Percentiles rank a stretch among this genome's conserved stretches.
Conservation (phyloP, 2,797 vertebrate genomes). For the Scyliorhinus canicula region DNA sequence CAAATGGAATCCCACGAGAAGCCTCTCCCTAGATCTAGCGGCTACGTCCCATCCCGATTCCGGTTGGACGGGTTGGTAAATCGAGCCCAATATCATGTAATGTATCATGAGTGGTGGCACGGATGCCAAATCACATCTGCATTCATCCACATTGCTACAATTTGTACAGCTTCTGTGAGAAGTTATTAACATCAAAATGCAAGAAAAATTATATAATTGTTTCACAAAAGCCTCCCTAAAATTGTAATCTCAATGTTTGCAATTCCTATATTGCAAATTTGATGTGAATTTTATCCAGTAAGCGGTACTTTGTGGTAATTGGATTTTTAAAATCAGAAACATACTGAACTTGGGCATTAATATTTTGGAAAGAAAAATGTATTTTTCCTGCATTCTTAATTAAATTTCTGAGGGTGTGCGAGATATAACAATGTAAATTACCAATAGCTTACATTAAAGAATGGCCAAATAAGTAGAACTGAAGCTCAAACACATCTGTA, state of each 20-base stretch:
- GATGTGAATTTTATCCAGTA: not conserved
- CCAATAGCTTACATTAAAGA: too few relatives aligned
- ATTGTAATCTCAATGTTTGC: not conserved
- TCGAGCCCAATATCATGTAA: too few relatives aligned
- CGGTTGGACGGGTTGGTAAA: too few relatives aligned
- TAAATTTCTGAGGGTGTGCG: too few relatives aligned
- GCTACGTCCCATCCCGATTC: too few relatives aligned
- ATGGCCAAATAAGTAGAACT: not conserved
- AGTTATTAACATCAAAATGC: not conserved
- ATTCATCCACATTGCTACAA: not conserved
- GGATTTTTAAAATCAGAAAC: not conserved
- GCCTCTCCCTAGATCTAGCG: too few relatives aligned
- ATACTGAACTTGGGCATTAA: not conserved
- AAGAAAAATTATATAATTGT: not conserved
- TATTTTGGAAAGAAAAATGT: not conserved
- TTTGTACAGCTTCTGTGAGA: not conserved
- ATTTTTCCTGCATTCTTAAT: not conserved
- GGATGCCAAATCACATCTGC: not conserved
- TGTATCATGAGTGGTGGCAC: too few relatives aligned
- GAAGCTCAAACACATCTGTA: not conserved
- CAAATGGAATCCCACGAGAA: too few relatives aligned
- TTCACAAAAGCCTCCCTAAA: not conserved
- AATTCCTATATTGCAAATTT: not conserved
- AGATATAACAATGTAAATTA: not conserved
- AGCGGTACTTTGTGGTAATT: not conserved